Evolutionary conservation across 2,888 invertebrate genomes (phyloP), one percentile per base, ranked within the genome.

Genomic region (Coelopa pilipes): DNA sequence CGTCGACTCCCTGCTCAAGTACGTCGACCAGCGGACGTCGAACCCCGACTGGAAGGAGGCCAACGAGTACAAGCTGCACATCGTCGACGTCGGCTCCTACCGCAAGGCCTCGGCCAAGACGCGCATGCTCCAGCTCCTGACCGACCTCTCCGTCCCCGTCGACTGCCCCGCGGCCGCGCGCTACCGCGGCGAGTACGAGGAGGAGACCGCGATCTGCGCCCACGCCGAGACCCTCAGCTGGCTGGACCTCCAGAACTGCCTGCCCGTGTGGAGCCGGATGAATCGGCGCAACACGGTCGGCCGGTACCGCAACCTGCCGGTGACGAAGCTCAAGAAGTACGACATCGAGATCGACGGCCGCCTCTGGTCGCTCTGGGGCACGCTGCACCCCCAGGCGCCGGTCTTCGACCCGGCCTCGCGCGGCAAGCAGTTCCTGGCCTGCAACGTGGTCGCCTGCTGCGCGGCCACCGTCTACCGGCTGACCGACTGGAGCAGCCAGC

Each of bases 301-400:
- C 13, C 81, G 80, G 12, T 80, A 83, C 63, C 84, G 87, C 53
- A 83, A 83, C 55, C 76, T 81, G 59, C 74, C 82, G 0, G 62
- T 83, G 1, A 81, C 84, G n/a, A 91, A 91, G 80, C 89, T 91
- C 70, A 83, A 81, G 76, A 82, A 84, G 65, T 94, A 91, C 90
- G 91, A 92, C 76, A 89, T 93, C 1, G 93, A 93, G 82, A 92
- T 92, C 78, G 89, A 90, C 2, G 90, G 91, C 1, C 92, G 92
- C 76, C 84, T 94, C 0, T 93, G 89, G 87, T 92, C 93, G 0
- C 84, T 94, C 1, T 91, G 92, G 90, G 92, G 93, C 0, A 89
- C 89, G 49, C 81, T 93, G 17, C 92, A 92, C 86, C 92, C 92
- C 3, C 84, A 88, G 70, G 91, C 92, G 50, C 80, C 83, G 0